These are phyloP conservation scores for Spodoptera littoralis DNA, from an alignment of 2,888 invertebrate species.

Conservation along the genomic window DNA sequence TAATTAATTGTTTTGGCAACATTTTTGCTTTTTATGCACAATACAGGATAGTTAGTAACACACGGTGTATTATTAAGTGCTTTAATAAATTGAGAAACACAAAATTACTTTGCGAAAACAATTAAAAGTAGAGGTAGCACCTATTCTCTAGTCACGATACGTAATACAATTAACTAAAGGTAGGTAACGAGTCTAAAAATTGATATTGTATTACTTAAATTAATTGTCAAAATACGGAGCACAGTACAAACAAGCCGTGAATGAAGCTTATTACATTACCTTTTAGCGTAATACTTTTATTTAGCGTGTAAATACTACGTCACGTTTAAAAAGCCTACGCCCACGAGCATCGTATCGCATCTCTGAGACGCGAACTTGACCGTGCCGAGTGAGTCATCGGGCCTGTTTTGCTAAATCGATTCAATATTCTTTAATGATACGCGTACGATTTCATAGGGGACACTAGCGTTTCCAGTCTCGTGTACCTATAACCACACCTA, in stretches of 20 bases:
- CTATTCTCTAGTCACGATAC: too few species aligned
- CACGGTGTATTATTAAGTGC: too few species aligned
- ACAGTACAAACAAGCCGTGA: constrained; percentile 4
- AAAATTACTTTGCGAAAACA: too few species aligned
- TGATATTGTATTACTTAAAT: background rate
- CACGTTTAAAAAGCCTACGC: constrained; percentile 47
- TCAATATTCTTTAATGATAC: constrained; percentile 45
- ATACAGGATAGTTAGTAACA: too few species aligned
- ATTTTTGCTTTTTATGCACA: constrained; percentile 7
- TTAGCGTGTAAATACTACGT: constrained; percentile 38
- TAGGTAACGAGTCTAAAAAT: too few species aligned
- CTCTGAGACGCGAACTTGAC: constrained; percentile 67
- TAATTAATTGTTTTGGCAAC: constrained; percentile 18
- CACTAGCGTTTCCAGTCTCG: constrained; percentile 9
- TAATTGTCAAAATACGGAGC: background rate
- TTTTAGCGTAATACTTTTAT: constrained; percentile 36
- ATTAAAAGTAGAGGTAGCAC: too few species aligned
- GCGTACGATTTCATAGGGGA: constrained; percentile 10
- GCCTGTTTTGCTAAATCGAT: constrained; percentile 52
- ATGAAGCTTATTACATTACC: constrained; percentile 30
- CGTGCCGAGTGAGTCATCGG: constrained; percentile 63
- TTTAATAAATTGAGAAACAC: too few species aligned
- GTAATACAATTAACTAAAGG: too few species aligned
- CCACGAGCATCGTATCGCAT: constrained; percentile 46
- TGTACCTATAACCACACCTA: constrained; percentile 6